A percentile compares a stretch with the other conserved stretches of the same genome.
Evolutionary conservation across 2,797 vertebrate genomes (phyloP).

Genomic region (Telmatherina bonti): DNA sequence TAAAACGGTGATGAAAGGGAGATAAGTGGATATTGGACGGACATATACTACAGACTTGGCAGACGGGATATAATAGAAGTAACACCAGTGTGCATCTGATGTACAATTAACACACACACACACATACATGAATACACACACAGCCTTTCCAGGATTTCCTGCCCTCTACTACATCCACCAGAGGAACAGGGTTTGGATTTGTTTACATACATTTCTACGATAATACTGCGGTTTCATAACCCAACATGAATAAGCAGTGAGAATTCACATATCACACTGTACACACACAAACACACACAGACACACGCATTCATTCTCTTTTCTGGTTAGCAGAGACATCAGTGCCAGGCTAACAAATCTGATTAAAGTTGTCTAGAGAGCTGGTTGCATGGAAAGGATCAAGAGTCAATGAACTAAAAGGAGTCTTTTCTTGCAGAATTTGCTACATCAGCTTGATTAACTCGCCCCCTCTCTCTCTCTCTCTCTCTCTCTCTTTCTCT

Average conservation of each 20-base stretch:
- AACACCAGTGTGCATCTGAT: conserved; percentile 6
- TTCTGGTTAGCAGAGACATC: conserved; percentile 61
- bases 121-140: conserved; percentile 21
- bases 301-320: conserved; percentile 28
- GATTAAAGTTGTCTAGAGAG: conserved; percentile 78
- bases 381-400: conserved; percentile 62
- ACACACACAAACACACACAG: conserved; percentile 36
- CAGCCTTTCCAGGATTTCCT: conserved; percentile 74
- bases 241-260: conserved; percentile 46
- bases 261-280: conserved; percentile 47
- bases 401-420: conserved; percentile 64
- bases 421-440: conserved; percentile 33
- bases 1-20: conserved; percentile 52
- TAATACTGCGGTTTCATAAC: conserved; percentile 63
- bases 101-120: conserved; percentile 15
- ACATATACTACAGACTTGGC: conserved; percentile 60
- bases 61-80: conserved; percentile 15
- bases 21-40: conserved; percentile 16
- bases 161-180: conserved; percentile 58
- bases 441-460: neutral
- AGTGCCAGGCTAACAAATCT: conserved; percentile 78
- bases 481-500: neutral
- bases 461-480: conserved; percentile 16
- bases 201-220: conserved; percentile 63
- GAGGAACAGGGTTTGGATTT: conserved; percentile 60